Conservation (phyloP, 2,888 invertebrate species). For the Ypsolopha scabrella region DNA sequence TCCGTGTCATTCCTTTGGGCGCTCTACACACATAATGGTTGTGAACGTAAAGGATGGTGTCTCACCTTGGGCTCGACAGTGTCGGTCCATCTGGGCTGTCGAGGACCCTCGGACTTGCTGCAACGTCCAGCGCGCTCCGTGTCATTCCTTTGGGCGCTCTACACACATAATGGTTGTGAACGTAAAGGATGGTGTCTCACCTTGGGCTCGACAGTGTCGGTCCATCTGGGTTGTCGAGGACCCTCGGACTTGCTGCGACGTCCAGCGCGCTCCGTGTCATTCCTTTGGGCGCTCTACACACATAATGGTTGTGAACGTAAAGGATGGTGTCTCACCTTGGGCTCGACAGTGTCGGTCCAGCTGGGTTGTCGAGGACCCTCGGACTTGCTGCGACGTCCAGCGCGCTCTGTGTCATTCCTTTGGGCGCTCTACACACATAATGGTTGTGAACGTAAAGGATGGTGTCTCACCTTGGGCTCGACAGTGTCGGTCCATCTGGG, state of each 20-base stretch:
- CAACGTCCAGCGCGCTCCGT: conserved; percentile 75
- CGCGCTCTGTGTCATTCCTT: conserved; percentile 70
- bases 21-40: conserved; percentile 77
- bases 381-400: conserved; percentile 82
- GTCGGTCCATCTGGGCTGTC: conserved; percentile 62
- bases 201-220: conserved; percentile 65
- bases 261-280: conserved; percentile 71
- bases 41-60: conserved; percentile 9
- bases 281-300: conserved; percentile 79
- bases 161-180: no score
- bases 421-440: conserved; percentile 79
- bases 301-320: no score
- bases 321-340: conserved; percentile 41
- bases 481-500: conserved; percentile 64
- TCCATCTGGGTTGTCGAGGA: conserved; percentile 70
- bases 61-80: conserved; percentile 66
- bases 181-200: conserved; percentile 23
- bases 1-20: conserved; percentile 74
- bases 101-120: conserved; percentile 85
- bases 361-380: conserved; percentile 75
- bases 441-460: no score
- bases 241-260: conserved; percentile 85
- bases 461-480: conserved; percentile 55
- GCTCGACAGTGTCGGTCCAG: conserved; percentile 65
- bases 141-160: conserved; percentile 79